Base-by-base conservation (phyloP, 2,113 vertebrate genomes). In the Daubentonia madagascariensis region DNA sequence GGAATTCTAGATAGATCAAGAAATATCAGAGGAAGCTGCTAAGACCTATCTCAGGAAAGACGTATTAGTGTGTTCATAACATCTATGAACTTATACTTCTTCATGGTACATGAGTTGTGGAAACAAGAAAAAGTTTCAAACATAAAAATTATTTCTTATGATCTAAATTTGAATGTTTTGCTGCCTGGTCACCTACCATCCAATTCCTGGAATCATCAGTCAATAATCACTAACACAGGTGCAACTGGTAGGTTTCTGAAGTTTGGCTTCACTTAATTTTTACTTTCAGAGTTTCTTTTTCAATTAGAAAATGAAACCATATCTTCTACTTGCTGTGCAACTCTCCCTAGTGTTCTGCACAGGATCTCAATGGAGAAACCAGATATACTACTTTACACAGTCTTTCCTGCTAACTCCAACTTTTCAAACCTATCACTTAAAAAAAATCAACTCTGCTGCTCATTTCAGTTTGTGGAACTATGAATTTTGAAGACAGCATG, bases 221-320 rank as follows among this genome's bases (percentile, higher is more conserved):
- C n/a, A 54, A 8, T 0, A 1, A 3, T 43, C 45, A 40, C 12
- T 8, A 40, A 14, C 1, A 16, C 3, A 8, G 9, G 3, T 7
- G 1, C 30, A 43, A 12, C 1, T 37, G 2, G 4, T 6, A 10
- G 1, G 6, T 35, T 20, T 67, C 52, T 43, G 40, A 0, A 0
- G 3, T 13, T 22, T 16, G 23, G 8, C 3, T 68, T 68, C 43
- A 59, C n/a, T 68, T n/a, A 2, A 11, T 13, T 72, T 68, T 90
- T 28, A 45, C 48, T 68, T 54, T 68, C 5, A 3, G 17, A 45
- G 32, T 78, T n/a, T 81, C 25, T 45, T 30, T 72, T 37, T 61
- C 10, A 5, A 8, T 23, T 37, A 70, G 43, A 67, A 70, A 96
- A 67, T 7, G 17, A 70, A 85, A 78, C 9, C 13, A 40, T 12